Base-by-base conservation (phyloP, 2,888 invertebrate species). In the Lepidocyrtinus sp. region DNA sequence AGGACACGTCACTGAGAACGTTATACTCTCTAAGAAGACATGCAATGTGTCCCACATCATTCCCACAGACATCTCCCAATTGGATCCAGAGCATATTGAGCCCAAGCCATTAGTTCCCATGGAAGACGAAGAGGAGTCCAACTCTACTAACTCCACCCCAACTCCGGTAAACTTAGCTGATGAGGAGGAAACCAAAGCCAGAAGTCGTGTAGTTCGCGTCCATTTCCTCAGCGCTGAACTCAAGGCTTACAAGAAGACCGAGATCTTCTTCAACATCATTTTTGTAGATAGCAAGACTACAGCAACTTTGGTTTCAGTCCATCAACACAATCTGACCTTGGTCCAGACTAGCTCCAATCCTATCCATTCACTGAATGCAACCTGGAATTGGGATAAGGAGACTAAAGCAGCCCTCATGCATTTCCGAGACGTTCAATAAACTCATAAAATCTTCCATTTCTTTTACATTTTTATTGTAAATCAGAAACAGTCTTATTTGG, bases 221-320 rank as follows among this genome's bases (percentile, higher is more conserved):
- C 21, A 74, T 5, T 85, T 85, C 68, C 81, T 83, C 24, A 84
- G 77, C 22, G 67, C 63, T 2, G 25, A 71, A 9, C 70, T 86
- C 2, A 82, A 82, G 21, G 84, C 85, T 7, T 86, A 76, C 75
- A 81, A 72, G 64, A 82, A 79, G 45, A 78, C 83, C 5, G 84
- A 83, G 19, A 21, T 86, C n/a, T 83, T 82, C 61, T 71, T 86
- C 24, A 84, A 81, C 45, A 81, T 86, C 63, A 83, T 86, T 68
- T 86, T 85, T 72, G 67, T 86, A 2, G 83, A 85, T 61, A 59
- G 76, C 0, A 83, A 84, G 27, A 83, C 82, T 1, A 83, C 84
- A 1, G 86, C 83, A 7, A 81, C 80, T 1, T 59, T 86, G 5
- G 81, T 86, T 17, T 84, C 86, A 0, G 84, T 84, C 19, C 83